A percentile compares a stretch with the other conserved stretches of the same genome.
Evolutionary conservation across 2,113 vertebrate species (phyloP).

Genomic region (Anoplopoma fimbria): DNA sequence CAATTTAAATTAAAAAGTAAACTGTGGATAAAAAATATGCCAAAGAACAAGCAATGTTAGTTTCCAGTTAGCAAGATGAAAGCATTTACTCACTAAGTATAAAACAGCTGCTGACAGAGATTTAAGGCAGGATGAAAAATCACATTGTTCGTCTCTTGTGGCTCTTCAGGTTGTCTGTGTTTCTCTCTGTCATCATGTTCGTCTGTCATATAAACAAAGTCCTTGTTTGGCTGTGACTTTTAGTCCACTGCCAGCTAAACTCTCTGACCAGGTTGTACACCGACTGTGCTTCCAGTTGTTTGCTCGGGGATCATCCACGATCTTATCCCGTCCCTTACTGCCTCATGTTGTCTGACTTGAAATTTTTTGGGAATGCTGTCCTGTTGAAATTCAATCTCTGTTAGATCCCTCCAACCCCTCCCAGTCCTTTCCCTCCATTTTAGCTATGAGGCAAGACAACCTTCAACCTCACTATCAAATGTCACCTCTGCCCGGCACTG

Average conservation of each 20-base stretch:
- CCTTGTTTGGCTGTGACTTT: slow-evolving; percentile 29
- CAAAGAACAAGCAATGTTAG: slow-evolving; percentile 19
- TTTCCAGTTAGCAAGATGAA: slow-evolving; percentile 23
- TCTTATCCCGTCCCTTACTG: slow-evolving; percentile 60
- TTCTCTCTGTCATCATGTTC: slow-evolving; percentile 57
- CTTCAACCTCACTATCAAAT: slow-evolving; percentile 77
- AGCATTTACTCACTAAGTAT: slow-evolving; percentile 69
- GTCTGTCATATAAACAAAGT: slow-evolving; percentile 43
- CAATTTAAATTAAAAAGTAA: not conserved
- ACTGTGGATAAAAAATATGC: not conserved
- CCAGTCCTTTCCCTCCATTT: slow-evolving; percentile 66
- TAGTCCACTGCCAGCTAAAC: slow-evolving; percentile 16
- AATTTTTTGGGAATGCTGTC: slow-evolving; percentile 83
- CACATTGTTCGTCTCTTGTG: slow-evolving; percentile 61
- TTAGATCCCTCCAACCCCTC: slow-evolving; percentile 62
- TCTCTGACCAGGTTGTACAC: slow-evolving; percentile 11
- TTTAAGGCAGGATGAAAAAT: slow-evolving; percentile 54
- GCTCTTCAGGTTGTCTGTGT: slow-evolving; percentile 49
- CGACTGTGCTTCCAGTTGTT: slow-evolving; percentile 67
- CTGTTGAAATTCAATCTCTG: slow-evolving; percentile 85
- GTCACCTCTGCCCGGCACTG: slow-evolving; percentile 64
- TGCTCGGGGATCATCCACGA: slow-evolving; percentile 59
- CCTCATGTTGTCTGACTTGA: slow-evolving; percentile 69
- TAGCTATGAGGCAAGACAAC: slow-evolving; percentile 69
- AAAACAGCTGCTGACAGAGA: slow-evolving; percentile 52